Base-by-base conservation (phyloP, 2,113 vertebrate species). In the Delphinus delphis region DNA sequence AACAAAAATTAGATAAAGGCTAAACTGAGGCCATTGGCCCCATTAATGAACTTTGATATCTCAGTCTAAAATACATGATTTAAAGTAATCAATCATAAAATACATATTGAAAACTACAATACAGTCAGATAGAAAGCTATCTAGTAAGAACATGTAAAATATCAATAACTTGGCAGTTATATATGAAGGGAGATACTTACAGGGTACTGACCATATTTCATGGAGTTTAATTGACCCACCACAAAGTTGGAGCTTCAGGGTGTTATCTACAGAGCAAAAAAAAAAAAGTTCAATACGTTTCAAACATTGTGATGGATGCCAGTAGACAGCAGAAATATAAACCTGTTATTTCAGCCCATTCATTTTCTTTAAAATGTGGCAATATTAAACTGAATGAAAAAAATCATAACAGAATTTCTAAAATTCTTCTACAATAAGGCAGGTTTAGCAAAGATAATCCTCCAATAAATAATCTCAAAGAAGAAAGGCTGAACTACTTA, bases 291-390 rank as follows among this genome's bases (percentile, higher is more conserved):
- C 38, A 38, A 38, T 11, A 20, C 55, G 7, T 88, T 96, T 91
- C 23, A 91, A 68, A 82, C 2, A 62, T 53, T 93, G 5, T 91
- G 44, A 65, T 93, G 14, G 25, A 41, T 81, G 5, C 9, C 47
- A 50, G 18, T 62, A 41, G 12, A 65, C 17, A 82, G 25, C 6
- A 87, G 3, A 88, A 88, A 17, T 44, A 85, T 25, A 71, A n/a
- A 55, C 4, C 14, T 88, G 41, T 67, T 79, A 71, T 94, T 95
- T 79, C 21, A 50, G 81, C 12, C 4, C 21, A 36, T 62, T 83
- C 67, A 28, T 71, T 93, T 93, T 91, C 58, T 94, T 93, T 91
- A 74, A 93, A 92, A 86, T 73, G 21, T 70, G 26, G 3, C 25
- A 47, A 90, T 88, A 63, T 41, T 81, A 83, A 76, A 58, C 18